Evolutionary conservation across 2,113 vertebrate genomes (phyloP).

Genomic region (Myotis davidii): DNA sequence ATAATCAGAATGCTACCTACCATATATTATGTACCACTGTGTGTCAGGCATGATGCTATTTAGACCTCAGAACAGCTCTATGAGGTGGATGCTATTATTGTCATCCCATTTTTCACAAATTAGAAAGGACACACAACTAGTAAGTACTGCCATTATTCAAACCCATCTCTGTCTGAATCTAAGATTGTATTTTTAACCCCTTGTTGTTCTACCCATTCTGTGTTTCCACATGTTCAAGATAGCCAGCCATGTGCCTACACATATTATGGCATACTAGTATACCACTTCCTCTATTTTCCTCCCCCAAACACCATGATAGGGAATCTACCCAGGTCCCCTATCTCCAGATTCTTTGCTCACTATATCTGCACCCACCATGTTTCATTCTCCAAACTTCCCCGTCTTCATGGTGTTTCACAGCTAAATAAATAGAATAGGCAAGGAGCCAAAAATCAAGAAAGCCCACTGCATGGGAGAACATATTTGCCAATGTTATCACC

Average conservation of each 20-base stretch:
- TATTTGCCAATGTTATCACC: too few relatives aligned
- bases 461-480: too few relatives aligned
- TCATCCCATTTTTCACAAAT: neutral
- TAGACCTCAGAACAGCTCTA: neutral
- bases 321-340: neutral
- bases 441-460: neutral
- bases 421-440: conserved; percentile 57
- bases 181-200: neutral
- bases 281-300: neutral
- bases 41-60: neutral
- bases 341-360: neutral
- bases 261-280: neutral
- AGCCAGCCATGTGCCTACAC: neutral
- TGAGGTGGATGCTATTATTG: neutral
- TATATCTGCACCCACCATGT: neutral
- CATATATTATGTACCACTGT: neutral
- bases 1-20: neutral
- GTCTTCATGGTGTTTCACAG: conserved; percentile 34
- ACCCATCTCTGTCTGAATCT: neutral
- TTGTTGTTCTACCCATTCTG: neutral
- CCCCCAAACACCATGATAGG: neutral
- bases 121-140: neutral
- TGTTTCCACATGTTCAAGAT: neutral
- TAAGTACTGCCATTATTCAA: neutral
- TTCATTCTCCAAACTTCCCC: neutral